Evolutionary conservation across 2,888 invertebrate genomes (phyloP), one percentile per base, ranked within the genome.

Genomic region (Cylloceria caligata): DNA sequence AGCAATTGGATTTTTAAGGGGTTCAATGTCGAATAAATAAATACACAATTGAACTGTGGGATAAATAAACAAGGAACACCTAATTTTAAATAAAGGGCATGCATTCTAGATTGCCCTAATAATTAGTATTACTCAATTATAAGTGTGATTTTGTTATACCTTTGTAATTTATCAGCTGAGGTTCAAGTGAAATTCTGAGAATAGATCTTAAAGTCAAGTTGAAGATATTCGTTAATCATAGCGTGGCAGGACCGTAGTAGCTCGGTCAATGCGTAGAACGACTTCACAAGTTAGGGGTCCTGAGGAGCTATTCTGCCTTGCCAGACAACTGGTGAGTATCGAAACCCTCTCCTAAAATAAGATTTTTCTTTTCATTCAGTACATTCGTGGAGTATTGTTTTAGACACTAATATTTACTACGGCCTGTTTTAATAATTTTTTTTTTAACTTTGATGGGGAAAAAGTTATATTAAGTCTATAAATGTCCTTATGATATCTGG

Each of bases 251-350:
- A 71, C 19, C 57, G 71, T 16, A 42, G 55, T 42, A 65, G 77
- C 45, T 71, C 62, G 52, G 69, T 16, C 55, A 21, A 71, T 52
- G 77, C 77, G 77, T 78, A 78, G 77, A 71, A 71, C n/a, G 71
- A 71, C 62, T 45, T 45, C 21, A 72, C 65, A 72, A 72, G 55
- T 65, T 55, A 55, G 39, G 62, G 42, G 55, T 78, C 57, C 64
- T 64, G 52, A 64, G 55, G 34, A 71, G 71, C 55, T 62, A 64
- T 77, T 52, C 24, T n/a, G n/a, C n/a, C n/a, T n/a, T n/a, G n/a
- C n/a, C n/a, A n/a, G n/a, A n/a, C n/a, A n/a, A n/a, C 19, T 19
- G 64, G n/a, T 21, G 9, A 13, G n/a, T n/a, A n/a, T n/a, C n/a
- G n/a, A 19, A 36, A 19, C 24, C 52, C 52, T n/a, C 49, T 36